Evolutionary conservation across 2,888 invertebrate genomes (phyloP).

Genomic region (Schizaphis graminum): DNA sequence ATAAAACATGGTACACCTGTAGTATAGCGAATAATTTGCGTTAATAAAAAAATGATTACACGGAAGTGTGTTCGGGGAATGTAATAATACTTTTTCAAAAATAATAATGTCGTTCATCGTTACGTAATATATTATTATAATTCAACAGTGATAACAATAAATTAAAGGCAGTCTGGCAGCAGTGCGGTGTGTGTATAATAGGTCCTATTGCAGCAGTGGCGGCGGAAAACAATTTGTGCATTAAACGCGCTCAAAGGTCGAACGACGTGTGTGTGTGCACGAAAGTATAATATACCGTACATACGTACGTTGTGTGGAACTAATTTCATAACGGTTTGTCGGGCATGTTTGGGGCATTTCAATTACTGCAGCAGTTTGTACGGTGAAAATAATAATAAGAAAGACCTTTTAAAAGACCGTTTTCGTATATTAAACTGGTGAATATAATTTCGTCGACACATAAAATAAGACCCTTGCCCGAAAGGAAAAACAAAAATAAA

Average conservation of each 20-base stretch:
- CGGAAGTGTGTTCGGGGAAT: not conserved
- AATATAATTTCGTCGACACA: conserved; percentile 10
- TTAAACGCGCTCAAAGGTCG: not conserved
- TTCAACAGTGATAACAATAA: conserved; percentile 10
- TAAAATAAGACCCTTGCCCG: not conserved
- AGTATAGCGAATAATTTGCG: not conserved
- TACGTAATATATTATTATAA: conserved; percentile 6
- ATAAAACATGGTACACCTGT: no score
- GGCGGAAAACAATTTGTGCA: conserved; percentile 5
- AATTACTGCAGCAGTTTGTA: not conserved
- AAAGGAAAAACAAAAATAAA: not conserved
- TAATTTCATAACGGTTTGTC: conserved; percentile 13
- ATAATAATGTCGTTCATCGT: not conserved
- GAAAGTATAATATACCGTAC: not conserved
- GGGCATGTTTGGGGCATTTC: conserved; percentile 26
- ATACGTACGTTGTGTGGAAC: not conserved
- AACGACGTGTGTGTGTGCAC: not conserved
- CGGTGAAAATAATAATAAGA: conserved; percentile 6
- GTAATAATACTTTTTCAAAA: not conserved
- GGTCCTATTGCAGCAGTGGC: not conserved
- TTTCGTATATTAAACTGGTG: not conserved
- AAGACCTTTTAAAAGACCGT: conserved; percentile 15
- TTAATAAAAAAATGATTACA: not conserved
- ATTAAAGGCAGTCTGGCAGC: not conserved
- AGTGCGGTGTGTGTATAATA: not conserved